These are phyloP conservation scores for Scomber japonicus DNA, from an alignment of 2,113 vertebrate genomes.

Conservation along the genomic window DNA sequence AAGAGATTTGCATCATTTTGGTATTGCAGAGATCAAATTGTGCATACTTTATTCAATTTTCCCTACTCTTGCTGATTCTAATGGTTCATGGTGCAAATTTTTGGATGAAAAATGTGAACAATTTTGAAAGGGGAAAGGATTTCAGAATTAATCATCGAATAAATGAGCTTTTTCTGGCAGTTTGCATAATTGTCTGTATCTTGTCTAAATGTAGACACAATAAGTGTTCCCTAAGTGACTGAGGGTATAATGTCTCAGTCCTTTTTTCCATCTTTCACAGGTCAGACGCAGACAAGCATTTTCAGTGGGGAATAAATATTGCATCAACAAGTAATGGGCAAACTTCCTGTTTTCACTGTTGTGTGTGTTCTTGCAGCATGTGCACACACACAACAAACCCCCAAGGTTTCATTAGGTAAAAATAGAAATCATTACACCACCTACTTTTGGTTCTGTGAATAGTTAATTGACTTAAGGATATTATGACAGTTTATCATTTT, in stretches of 20 bases:
- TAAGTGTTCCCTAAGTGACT: slow-evolving; percentile 33
- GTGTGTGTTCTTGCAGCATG: slow-evolving; percentile 1
- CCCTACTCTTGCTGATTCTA: slow-evolving; percentile 7
- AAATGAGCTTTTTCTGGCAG: slow-evolving; percentile 68
- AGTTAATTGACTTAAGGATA: slow-evolving; percentile 9
- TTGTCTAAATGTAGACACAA: slow-evolving; percentile 49
- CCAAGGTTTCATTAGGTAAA: background rate
- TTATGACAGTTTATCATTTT: background rate
- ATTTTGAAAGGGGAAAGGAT: slow-evolving; percentile 60
- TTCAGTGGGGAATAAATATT: slow-evolving; percentile 55
- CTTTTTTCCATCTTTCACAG: slow-evolving; percentile 16
- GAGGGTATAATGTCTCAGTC: slow-evolving; percentile 28
- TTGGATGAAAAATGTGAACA: slow-evolving; percentile 52
- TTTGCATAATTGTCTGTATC: slow-evolving; percentile 61
- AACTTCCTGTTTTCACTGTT: slow-evolving; percentile 5
- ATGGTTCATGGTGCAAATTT: slow-evolving; percentile 40
- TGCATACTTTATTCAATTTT: slow-evolving; percentile 21
- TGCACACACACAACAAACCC: background rate
- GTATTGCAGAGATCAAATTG: slow-evolving; percentile 4
- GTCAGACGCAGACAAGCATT: slow-evolving; percentile 20
- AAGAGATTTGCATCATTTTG: background rate
- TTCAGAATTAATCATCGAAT: slow-evolving; percentile 79
- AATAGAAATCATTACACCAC: background rate
- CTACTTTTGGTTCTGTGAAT: slow-evolving; percentile 16
- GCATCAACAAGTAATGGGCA: slow-evolving; percentile 23